Evolutionary conservation across 2,113 vertebrate species (phyloP).

Genomic region (Arenaria interpres): DNA sequence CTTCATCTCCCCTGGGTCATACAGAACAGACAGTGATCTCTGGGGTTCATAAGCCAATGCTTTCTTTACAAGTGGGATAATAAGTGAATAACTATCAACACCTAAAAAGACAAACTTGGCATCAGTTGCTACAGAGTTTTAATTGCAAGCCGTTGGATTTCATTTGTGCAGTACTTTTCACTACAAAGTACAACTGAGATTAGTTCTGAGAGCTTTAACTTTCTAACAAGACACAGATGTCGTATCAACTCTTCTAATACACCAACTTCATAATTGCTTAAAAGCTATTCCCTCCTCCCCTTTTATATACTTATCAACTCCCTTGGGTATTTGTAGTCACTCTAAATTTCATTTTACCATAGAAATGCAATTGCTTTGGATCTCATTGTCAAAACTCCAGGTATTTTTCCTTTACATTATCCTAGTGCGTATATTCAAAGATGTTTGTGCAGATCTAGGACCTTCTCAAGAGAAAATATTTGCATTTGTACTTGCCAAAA

Average conservation of each 20-base stretch:
- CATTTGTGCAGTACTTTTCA: not conserved
- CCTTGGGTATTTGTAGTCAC: not conserved
- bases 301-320: not conserved
- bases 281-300: not conserved
- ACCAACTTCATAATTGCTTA: not conserved
- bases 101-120: not conserved
- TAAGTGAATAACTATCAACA: not conserved
- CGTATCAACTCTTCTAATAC: not conserved
- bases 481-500: not conserved
- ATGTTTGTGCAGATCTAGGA: not conserved
- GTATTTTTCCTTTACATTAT: not conserved
- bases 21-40: not conserved
- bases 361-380: not conserved
- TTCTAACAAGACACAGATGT: not conserved
- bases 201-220: not conserved
- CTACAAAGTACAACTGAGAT: not conserved
- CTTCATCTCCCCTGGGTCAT: not conserved
- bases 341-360: not conserved
- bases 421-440: accelerated
- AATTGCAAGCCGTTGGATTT: not conserved
- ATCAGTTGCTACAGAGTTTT: not conserved
- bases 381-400: not conserved
- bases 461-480: not conserved
- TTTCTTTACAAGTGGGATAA: not conserved
- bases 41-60: not conserved